A percentile compares a stretch with the other conserved stretches of the same genome.
Evolutionary conservation across 2,113 vertebrate species (phyloP).

Genomic region (Malurus cyaneus): DNA sequence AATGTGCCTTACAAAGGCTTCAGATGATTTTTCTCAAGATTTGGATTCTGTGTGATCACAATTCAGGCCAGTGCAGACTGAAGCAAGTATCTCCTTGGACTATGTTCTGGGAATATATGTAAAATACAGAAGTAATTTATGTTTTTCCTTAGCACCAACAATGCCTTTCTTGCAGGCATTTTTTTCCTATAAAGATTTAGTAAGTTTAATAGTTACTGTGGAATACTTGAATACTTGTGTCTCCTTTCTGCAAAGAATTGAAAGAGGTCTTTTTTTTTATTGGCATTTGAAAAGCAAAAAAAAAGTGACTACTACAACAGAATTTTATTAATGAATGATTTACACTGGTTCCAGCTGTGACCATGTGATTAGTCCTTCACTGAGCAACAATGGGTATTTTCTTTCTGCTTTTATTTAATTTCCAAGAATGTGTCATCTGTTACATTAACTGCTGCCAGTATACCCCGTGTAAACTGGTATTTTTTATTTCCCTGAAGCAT

Average conservation of each 20-base stretch:
- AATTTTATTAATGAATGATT: slow-evolving; percentile 80
- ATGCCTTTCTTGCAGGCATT: not conserved
- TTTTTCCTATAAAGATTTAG: not conserved
- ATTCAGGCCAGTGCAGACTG: not conserved
- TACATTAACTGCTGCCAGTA: slow-evolving; percentile 73
- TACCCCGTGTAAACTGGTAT: slow-evolving; percentile 68
- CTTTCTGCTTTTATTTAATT: slow-evolving; percentile 80
- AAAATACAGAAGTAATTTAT: not conserved
- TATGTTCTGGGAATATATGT: not conserved
- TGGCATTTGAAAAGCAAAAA: slow-evolving; percentile 63
- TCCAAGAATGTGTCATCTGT: slow-evolving; percentile 81
- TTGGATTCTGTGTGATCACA: slow-evolving; percentile 29
- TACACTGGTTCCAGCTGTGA: slow-evolving; percentile 79
- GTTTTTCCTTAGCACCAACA: not conserved
- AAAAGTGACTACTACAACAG: slow-evolving; percentile 67
- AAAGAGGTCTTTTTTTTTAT: not conserved
- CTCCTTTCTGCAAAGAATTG: slow-evolving; percentile 35
- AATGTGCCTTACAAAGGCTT: not conserved
- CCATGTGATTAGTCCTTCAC: slow-evolving; percentile 77
- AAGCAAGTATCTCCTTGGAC: not conserved
- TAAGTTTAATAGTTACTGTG: slow-evolving; percentile 9
- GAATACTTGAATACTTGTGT: slow-evolving; percentile 30
- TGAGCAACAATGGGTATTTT: slow-evolving; percentile 75
- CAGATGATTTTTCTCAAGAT: slow-evolving; percentile 22
- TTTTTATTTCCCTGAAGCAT: slow-evolving; percentile 70